Conservation (phyloP, 2,888 invertebrate genomes). For the Dryococelus australis region DNA sequence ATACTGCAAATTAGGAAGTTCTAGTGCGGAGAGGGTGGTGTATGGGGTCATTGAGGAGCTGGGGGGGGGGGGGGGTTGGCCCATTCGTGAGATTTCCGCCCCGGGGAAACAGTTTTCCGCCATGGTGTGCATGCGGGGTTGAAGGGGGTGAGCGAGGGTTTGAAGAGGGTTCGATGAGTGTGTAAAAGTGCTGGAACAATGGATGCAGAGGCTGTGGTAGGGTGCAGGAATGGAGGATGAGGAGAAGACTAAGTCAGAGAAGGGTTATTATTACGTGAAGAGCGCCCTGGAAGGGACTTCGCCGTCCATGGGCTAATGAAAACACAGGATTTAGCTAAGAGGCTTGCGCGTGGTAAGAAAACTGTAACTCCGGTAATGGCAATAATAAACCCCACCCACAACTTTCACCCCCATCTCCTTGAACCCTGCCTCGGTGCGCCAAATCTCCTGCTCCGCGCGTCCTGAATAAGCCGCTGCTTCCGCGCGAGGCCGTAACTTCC, state of each 20-base stretch:
- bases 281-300: not conserved
- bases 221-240: not conserved
- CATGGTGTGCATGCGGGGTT: no score
- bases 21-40: not conserved
- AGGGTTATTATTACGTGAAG: not conserved
- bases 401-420: not conserved
- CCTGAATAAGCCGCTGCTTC: no score
- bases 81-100: no score
- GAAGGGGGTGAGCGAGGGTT: no score
- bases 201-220: not conserved
- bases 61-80: no score
- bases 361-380: constrained; percentile 3
- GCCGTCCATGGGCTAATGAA: not conserved
- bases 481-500: no score
- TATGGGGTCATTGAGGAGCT: not conserved
- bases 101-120: no score
- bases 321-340: constrained; percentile 1
- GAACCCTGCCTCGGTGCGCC: not conserved
- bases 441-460: no score
- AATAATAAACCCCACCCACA: not conserved
- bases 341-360: not conserved
- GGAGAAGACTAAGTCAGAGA: no score
- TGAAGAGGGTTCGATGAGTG: not conserved
- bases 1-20: constrained; percentile 10
- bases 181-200: constrained; percentile 9